These are phyloP conservation scores for Falco rusticolus DNA, from an alignment of 2,797 vertebrate genomes.

Conservation along the genomic window DNA sequence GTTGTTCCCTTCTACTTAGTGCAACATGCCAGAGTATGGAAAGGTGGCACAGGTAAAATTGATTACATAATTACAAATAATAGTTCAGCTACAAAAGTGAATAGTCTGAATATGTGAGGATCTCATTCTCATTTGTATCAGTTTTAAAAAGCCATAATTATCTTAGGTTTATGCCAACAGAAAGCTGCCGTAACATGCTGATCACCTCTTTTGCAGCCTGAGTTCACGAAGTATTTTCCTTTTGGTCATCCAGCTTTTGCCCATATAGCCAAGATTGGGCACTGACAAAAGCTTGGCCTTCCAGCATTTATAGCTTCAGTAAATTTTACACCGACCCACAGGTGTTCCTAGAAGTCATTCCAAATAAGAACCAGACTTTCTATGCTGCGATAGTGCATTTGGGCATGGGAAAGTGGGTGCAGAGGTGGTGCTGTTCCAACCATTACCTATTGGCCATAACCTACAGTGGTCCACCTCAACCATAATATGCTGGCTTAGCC, in stretches of 20 bases:
- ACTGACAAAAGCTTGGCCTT: not conserved
- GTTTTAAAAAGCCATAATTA: not conserved
- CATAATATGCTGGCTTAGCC: not conserved
- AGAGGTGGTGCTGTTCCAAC: not conserved
- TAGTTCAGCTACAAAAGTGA: not conserved
- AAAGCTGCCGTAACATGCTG: not conserved
- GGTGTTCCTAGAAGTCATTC: not conserved
- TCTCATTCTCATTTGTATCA: not conserved
- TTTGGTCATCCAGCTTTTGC: not conserved
- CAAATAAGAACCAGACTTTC: not conserved
- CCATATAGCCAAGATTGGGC: not conserved
- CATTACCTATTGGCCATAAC: not conserved
- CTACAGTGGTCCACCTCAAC: not conserved
- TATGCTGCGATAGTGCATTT: not conserved
- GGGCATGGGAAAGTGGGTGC: not conserved
- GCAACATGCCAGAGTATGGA: not conserved
- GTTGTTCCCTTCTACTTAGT: not conserved
- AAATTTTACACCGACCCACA: not conserved
- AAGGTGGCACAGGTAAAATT: not conserved
- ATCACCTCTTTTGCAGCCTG: not conserved
- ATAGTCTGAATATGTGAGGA: not conserved
- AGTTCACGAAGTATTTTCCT: not conserved
- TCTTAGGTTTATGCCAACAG: not conserved
- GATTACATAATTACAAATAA: not conserved
- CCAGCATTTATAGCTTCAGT: not conserved